Evolutionary conservation across 1,140 invertebrate genomes (phyloP), one percentile per base, ranked within the genome.

Genomic region (Drosophila elegans): DNA sequence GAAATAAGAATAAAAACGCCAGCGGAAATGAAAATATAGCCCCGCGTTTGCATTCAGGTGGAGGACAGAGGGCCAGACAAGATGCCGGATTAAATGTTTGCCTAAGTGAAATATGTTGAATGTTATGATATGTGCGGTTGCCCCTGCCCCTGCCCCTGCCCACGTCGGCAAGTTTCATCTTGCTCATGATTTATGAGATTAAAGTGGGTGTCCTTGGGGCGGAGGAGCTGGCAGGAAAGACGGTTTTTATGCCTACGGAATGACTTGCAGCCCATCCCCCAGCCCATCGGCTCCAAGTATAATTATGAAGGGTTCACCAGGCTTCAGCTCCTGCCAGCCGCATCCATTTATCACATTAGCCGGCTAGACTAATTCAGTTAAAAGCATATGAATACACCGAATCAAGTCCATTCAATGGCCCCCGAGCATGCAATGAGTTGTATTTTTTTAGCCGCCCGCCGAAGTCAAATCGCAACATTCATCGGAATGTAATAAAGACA

Each of bases 1-100:
- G 86, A 69, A 80, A 90, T 91, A 84, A 88, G 90, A 90, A 86
- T 82, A 90, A 79, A 80, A 91, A 81, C 82, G 90, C 90, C 64
- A 82, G 72, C 84, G 88, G 90, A 91, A 91, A 91, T 90, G 80
- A 80, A 84, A 86, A 84, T 72, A 62, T 78, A 63, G 42, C 46
- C 53, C 45, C 21, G 51, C 39, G 39, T 45, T 41, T 44, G 44
- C 59, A 46, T 21, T 46, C 34, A 59, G 45, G 51, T 51, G 46
- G 56, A 42, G 13, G 34, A 32, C 16, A 36, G 41, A 46, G 21
- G 60, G 34, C 77, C 72, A 73, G 80, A 74, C 67, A 80, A 74
- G 84, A 71, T 71, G 53, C 46, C 38, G 79, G 72, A 83, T 88
- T 89, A 88, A 88, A 83, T 84, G 77, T 84, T 84, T 84, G 77